Base-by-base conservation (phyloP, 2,797 vertebrate genomes). In the Schizopygopsis malacanthus region DNA sequence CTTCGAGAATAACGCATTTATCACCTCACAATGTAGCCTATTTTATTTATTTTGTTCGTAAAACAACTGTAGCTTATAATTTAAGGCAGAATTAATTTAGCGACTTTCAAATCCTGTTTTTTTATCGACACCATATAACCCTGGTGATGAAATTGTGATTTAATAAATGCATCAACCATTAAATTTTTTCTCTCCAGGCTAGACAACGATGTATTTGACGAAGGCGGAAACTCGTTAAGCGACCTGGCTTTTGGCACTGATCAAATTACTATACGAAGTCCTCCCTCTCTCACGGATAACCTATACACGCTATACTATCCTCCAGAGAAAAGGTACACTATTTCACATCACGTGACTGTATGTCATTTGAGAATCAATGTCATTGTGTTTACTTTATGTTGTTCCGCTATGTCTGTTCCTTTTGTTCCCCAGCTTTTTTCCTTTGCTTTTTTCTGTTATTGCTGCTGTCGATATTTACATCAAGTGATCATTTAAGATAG, bases 161-260 rank as follows among this genome's bases (percentile, higher is more conserved):
- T 87, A 73, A 75, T 54, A 82, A 76, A 76, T 18, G 54, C 61
- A 76, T 83, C 22, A 85, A 87, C 69, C 0, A 47, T 72, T 71
- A 43, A 33, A 52, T 91, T 33, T 61, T 88, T 33, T 33, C 33
- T 33, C 33, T 90, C 61, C 93, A 96, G 95, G 94, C 94, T 96
- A 92, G 95, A 97, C 90, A 97, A 97, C 91, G 96, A 97, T 90
- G 96, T 95, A 83, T 99, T 98, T 91, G 96, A 98, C 86, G 96
- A 97, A 87, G 97, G 98, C 80, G 98, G 97, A 69, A 97, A 97
- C 91, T 95, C 95, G 22, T 95, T 97, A 92, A 95, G 93, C 79
- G 97, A 97, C 92, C 95, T 97, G 93, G 95, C 95, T 70, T 98
- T 97, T 37, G 97, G 97, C 82, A 92, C 93, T 43, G 96, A 97